Conservation (phyloP, 2,797 vertebrate species). For the Lates japonicus region DNA sequence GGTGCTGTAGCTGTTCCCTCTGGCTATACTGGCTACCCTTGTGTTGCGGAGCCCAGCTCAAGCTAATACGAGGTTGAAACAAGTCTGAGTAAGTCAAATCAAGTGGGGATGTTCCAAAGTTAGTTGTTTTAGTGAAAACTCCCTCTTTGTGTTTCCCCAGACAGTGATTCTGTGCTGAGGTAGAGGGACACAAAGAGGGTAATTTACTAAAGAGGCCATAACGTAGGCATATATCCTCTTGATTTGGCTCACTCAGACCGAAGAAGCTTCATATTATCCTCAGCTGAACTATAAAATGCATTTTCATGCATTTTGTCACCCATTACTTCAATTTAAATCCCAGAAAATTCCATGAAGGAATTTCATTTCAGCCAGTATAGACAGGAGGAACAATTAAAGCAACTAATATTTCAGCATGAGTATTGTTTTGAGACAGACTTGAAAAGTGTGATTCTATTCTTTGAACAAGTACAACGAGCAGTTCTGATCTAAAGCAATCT, state of each 20-base stretch:
- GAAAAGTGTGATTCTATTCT: not conserved
- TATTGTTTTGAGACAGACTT: not conserved
- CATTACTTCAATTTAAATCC: not conserved
- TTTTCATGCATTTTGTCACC: not conserved
- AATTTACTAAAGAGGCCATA: not conserved
- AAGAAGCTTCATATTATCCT: not conserved
- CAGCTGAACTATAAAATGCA: not conserved
- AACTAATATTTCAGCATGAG: not conserved
- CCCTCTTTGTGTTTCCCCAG: not conserved
- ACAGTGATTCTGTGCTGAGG: not conserved
- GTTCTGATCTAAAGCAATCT: not conserved
- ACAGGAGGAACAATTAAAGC: not conserved
- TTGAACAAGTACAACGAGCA: not conserved
- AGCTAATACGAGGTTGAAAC: not conserved
- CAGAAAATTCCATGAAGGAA: not conserved
- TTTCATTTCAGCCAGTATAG: not conserved
- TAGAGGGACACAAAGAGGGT: not conserved
- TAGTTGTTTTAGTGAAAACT: not conserved
- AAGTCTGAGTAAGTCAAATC: not conserved
- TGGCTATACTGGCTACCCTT: not conserved
- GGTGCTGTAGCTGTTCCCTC: not conserved
- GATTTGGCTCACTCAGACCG: not conserved
- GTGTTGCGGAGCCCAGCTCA: not conserved
- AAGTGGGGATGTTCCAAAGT: not conserved
- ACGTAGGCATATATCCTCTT: not conserved